These are phyloP conservation scores for Gnathonemus longibarbis DNA, from an alignment of 2,113 vertebrate genomes.

Conservation along the genomic window DNA sequence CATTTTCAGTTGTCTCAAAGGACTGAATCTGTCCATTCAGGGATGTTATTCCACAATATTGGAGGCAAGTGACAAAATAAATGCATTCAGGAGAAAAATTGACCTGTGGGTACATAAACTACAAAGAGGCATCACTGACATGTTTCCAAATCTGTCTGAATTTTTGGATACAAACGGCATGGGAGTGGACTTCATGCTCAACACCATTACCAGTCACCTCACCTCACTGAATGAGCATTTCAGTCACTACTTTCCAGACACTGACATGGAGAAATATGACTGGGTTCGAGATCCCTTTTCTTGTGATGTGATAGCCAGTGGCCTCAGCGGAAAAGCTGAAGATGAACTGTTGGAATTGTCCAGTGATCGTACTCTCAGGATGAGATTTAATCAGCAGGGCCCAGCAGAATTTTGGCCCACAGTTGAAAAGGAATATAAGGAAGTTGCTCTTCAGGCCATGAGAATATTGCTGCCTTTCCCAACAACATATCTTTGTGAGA, in stretches of 20 bases:
- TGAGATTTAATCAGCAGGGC: too few species aligned
- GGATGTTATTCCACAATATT: not conserved
- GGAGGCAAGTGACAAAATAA: conserved; percentile 12
- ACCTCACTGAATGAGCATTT: too few species aligned
- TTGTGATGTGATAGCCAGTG: not conserved
- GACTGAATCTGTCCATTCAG: not conserved
- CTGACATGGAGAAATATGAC: not conserved
- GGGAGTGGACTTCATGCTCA: conserved; percentile 5
- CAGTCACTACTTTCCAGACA: not conserved
- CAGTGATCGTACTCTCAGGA: not conserved
- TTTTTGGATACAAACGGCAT: not conserved
- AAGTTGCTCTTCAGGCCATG: too few species aligned
- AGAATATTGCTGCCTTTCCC: too few species aligned
- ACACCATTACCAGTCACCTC: too few species aligned
- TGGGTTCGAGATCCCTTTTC: not conserved
- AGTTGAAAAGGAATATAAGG: too few species aligned
- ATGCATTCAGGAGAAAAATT: conserved; percentile 11
- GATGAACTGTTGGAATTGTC: not conserved
- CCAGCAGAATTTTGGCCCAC: too few species aligned
- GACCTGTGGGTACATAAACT: not conserved
- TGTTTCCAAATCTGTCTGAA: not conserved
- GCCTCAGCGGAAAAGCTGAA: not conserved
- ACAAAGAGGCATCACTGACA: conserved; percentile 1
- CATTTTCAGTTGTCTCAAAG: not conserved
- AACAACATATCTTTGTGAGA: too few species aligned